These are phyloP conservation scores for Gallinago media DNA, from an alignment of 2,113 vertebrate genomes.

Conservation along the genomic window DNA sequence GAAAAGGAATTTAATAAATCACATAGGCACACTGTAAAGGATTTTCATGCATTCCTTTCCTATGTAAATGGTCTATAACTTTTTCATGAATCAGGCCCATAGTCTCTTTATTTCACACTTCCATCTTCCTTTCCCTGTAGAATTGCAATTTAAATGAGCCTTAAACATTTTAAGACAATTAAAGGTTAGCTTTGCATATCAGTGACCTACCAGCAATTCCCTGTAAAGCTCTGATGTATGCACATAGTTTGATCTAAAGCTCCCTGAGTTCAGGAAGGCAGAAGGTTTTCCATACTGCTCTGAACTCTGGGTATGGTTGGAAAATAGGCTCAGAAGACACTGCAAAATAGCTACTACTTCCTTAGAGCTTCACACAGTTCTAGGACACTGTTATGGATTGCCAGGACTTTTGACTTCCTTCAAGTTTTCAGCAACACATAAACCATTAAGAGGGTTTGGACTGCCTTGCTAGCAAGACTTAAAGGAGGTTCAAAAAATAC, in stretches of 20 bases:
- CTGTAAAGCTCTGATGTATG: conserved; percentile 22
- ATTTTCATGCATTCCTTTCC: conserved; percentile 67
- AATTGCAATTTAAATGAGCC: conserved; percentile 66
- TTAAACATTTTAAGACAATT: conserved; percentile 61
- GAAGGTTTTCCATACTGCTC: conserved; percentile 5
- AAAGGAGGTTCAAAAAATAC: conserved; percentile 23
- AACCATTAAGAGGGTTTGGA: neutral
- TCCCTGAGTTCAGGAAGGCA: conserved; percentile 7
- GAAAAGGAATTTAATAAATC: conserved; percentile 67
- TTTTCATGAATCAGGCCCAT: conserved; percentile 45
- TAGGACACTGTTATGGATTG: neutral
- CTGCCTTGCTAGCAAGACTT: conserved; percentile 14
- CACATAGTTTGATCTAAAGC: conserved; percentile 24
- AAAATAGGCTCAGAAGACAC: conserved; percentile 8
- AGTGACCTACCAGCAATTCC: conserved; percentile 30
- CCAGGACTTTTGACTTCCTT: conserved; percentile 6
- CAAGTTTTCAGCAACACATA: neutral
- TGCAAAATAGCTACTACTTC: neutral
- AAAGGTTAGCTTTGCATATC: conserved; percentile 62
- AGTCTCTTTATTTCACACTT: conserved; percentile 34
- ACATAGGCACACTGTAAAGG: conserved; percentile 49
- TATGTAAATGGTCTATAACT: conserved; percentile 64
- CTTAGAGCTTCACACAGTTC: neutral
- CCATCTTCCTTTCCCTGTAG: conserved; percentile 1
- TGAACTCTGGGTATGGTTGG: neutral